Base-by-base conservation (phyloP, 2,113 vertebrate genomes). In the Gadus macrocephalus region DNA sequence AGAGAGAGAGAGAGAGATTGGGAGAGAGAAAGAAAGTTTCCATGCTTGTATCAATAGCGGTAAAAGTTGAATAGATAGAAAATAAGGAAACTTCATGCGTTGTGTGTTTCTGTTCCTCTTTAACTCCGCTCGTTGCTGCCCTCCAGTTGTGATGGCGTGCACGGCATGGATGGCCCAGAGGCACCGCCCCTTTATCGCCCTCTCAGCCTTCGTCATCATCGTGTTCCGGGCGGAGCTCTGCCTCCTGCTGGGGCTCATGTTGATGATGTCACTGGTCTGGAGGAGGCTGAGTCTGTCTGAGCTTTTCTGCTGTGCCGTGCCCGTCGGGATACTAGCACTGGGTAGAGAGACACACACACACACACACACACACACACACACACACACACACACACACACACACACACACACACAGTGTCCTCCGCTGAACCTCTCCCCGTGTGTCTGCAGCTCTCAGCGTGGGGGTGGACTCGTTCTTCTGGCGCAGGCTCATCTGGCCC, bases 201-300 rank as follows among this genome's bases (percentile, higher is more conserved):
- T 95, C 70, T 98, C 97, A 0, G 95, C 96, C 4, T 85, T 97
- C 2, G 94, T 90, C 58, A 93, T 97, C 80, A 90, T 98, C 9
- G 91, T 95, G 82, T 96, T 99, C 90, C 91, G 97, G 38, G 92
- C 94, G 0, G 97, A 99, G 79, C 93, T 99, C 31, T 92, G 92
- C 85, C 86, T 98, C 77, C 86, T 98, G 49, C 77, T 97, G 77
- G 96, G 97, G 60, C 89, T 96, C 35, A 91, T 95, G 93, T 86
- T 98, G 64, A 83, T 98, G 67, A 81, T 94, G 53, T 89, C 89
- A 0, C 85, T 98, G 69, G n/a, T 90, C 72, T 90, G 87, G 74
- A 87, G 92, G 77, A 93, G 85, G 81, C 67, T 98, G 19, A 79
- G 91, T 0, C 0, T 96, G 70, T 66, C 81, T 59, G 87, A 81